Evolutionary conservation across 2,888 invertebrate species (phyloP), one percentile per base, ranked within the genome.

Genomic region (Polylopha cassiicola): DNA sequence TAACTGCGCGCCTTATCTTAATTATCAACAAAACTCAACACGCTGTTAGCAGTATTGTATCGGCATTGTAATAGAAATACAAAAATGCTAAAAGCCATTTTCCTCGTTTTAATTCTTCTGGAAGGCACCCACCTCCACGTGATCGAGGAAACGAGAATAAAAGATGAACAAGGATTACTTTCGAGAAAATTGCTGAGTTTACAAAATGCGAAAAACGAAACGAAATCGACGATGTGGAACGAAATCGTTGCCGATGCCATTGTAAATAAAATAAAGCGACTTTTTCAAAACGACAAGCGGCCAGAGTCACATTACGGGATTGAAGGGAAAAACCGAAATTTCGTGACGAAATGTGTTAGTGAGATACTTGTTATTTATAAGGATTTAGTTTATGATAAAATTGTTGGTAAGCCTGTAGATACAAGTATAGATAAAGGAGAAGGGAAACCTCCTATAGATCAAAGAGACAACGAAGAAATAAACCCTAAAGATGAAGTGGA

Each of bases 131-230:
- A 70, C 47, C 62, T 68, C 47, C 61, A 52, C 39, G 46, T 58
- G 43, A 46, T 61, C 29, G 53, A 59, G 47, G 61, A 61, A 43
- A 55, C 53, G 18, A 39, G 46, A 33, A 38, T 46, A 53, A 49
- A 53, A 65, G 60, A 57, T 41, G 61, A 62, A 72, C 67, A 74
- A 65, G 67, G 55, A 50, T 58, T 61, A 54, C 65, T 76, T 44
- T 68, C 74, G 64, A 71, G 73, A 44, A 80, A 75, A 73, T 69
- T 77, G 63, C 75, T 72, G 55, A 72, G 66, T 59, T 56, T 66
- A 45, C 60, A 71, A 57, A 44, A 49, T 37, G 45, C 51, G 43
- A 48, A 50, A 18, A 24, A 49, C 39, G 58, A 59, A 34, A 46
- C 54, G 33, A 66, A 68, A 52, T 64, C 66, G 36, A 53, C 63